Evolutionary conservation across 2,888 invertebrate species (phyloP), one percentile per base, ranked within the genome.

Genomic region (Xanthia icteritia): DNA sequence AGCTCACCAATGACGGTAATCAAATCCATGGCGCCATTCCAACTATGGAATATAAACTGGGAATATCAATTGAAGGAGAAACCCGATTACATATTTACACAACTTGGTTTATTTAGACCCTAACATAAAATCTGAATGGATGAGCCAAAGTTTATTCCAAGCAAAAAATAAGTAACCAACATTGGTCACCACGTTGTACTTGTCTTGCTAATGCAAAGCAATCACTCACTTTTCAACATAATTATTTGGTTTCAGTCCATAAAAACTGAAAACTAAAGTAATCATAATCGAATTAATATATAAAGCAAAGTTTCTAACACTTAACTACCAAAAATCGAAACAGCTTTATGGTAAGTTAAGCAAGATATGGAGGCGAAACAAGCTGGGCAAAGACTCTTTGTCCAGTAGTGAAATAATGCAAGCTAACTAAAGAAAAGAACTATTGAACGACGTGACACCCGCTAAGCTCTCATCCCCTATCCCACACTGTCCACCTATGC

Each of bases 1-100:
- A 67, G 70, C 63, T 76, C 71, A 68, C n/a, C 45, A 36, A 68
- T 68, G 67, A 67, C 13, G 13, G 31, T 68, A 73, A 69, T 82
- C 51, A 68, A 80, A 80, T 42, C 58, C 60, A 39, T 82, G 82
- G 82, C 82, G 8, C 0, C 42, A 2, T 72, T 82, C 82, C 82
- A 82, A 79, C 8, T 51, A 39, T 23, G 13, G n/a, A 1, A 48
- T 61, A 45, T 69, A 65, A 73, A 80, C 69, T 27, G 65, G 8
- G 79, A 83, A 82, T 83, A 74, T 69, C 48, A 75, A 71, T 69
- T 9, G 23, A 17, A 64, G 74, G 74, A 67, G 64, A 82, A 79
- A 72, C 79, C 82, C 61, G 5, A 70, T 72, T 36, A 17, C 36
- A 27, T 58, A 42, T 79, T 58, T 68, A 63, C 31, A 42, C 9